These are phyloP conservation scores for Ornithoptera priamus DNA, from an alignment of 2,888 invertebrate genomes.

Conservation along the genomic window DNA sequence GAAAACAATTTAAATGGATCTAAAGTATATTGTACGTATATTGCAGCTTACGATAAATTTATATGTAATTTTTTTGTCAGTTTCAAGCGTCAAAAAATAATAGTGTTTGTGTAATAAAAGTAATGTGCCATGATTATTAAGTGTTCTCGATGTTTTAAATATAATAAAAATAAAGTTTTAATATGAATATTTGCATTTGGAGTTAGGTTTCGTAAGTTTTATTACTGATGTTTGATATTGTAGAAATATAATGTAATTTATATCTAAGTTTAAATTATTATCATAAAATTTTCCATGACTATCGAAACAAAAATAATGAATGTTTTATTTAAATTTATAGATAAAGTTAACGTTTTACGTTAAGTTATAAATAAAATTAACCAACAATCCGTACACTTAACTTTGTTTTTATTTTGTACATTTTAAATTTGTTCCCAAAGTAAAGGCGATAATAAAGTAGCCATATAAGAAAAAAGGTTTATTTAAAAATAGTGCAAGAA, in stretches of 20 bases:
- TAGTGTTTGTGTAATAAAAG: constrained; percentile 8
- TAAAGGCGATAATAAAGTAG: not conserved
- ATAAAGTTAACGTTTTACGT: not conserved
- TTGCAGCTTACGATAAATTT: constrained; percentile 20
- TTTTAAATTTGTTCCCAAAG: not conserved
- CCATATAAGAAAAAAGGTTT: not conserved
- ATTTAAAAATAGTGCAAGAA: not conserved
- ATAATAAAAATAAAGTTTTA: not conserved
- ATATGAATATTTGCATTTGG: not conserved
- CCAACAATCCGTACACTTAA: not conserved
- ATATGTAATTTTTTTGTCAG: constrained; percentile 8
- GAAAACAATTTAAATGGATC: constrained; percentile 48
- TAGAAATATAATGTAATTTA: no score
- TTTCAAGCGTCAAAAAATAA: not conserved
- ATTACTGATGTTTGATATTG: not conserved
- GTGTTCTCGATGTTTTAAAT: constrained; percentile 1
- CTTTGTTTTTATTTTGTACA: not conserved
- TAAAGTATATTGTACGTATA: constrained; percentile 55
- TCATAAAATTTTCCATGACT: not conserved
- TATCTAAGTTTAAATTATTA: not conserved
- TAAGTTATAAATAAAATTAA: not conserved
- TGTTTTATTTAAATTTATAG: not conserved
- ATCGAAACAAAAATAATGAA: not conserved
- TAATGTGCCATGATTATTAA: not conserved
- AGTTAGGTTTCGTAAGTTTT: not conserved